Evolutionary conservation across 2,888 invertebrate genomes (phyloP).

Genomic region (Aproaerema taeniolella): DNA sequence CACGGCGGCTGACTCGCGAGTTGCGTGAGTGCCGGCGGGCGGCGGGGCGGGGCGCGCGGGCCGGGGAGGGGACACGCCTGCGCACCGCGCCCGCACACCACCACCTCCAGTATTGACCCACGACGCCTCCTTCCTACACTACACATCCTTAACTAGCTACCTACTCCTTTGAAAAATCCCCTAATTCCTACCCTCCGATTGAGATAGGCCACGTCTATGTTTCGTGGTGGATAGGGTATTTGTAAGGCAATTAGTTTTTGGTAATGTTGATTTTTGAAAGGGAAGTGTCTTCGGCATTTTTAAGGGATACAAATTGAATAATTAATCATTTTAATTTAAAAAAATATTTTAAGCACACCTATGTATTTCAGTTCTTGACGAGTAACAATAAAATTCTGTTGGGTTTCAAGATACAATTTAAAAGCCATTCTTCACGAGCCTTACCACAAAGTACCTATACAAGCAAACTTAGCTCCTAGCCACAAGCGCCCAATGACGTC

Average conservation of each 20-base stretch:
- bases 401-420: too few relatives aligned
- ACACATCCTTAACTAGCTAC: conserved; percentile 75
- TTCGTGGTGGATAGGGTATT: conserved; percentile 32
- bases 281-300: too few relatives aligned
- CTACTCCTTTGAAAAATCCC: conserved; percentile 70
- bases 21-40: conserved; percentile 63
- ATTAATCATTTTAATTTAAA: too few relatives aligned
- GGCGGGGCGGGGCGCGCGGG: conserved; percentile 29
- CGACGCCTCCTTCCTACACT: conserved; percentile 74
- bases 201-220: conserved; percentile 60
- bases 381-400: too few relatives aligned
- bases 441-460: too few relatives aligned
- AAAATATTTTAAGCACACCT: too few relatives aligned
- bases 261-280: too few relatives aligned
- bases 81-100: conserved; percentile 63
- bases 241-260: too few relatives aligned
- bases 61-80: conserved; percentile 57
- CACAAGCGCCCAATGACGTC: conserved; percentile 46
- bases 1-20: conserved; percentile 72
- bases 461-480: too few relatives aligned
- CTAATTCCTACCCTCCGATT: conserved; percentile 59
- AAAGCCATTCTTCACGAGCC: too few relatives aligned
- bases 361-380: too few relatives aligned
- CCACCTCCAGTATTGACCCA: conserved; percentile 76
- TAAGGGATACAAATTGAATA: too few relatives aligned